These are phyloP conservation scores for Stegodyphus dumicola DNA, from an alignment of 1,140 invertebrate genomes.

Conservation along the genomic window DNA sequence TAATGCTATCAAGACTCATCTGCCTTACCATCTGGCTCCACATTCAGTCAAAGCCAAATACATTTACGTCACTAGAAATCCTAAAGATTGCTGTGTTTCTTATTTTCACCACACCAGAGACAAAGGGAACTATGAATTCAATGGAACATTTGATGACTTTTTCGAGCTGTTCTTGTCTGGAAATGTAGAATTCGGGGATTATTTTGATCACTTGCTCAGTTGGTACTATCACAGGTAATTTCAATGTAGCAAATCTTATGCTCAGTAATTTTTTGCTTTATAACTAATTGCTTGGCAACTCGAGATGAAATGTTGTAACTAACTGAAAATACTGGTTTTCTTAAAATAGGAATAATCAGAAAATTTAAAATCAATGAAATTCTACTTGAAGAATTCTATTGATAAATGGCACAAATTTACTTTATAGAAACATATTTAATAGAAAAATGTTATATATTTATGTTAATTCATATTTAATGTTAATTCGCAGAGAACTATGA, in stretches of 20 bases:
- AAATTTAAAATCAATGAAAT: too few relatives aligned
- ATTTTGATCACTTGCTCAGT: constrained; percentile 58
- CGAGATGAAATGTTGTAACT: too few relatives aligned
- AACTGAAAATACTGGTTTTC: too few relatives aligned
- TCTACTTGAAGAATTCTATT: too few relatives aligned
- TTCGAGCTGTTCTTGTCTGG: constrained; percentile 56
- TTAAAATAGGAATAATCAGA: too few relatives aligned
- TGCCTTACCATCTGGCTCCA: constrained; percentile 45
- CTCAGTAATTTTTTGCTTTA: too few relatives aligned
- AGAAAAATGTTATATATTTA: too few relatives aligned
- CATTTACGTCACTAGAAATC: constrained; percentile 64
- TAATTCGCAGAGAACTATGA: too few relatives aligned
- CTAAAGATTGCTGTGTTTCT: constrained; percentile 63
- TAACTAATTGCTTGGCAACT: too few relatives aligned
- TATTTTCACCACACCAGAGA: constrained; percentile 61
- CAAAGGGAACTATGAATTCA: not conserved
- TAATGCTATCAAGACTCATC: constrained; percentile 55
- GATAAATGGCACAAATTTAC: too few relatives aligned
- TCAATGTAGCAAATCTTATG: not conserved
- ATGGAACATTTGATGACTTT: constrained; percentile 57
- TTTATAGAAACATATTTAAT: too few relatives aligned
- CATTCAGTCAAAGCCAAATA: constrained; percentile 55
- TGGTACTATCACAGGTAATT: constrained; percentile 57
- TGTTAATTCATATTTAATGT: too few relatives aligned
- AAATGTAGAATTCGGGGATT: constrained; percentile 42